Conservation (phyloP, 2,113 vertebrate species). For the Eulacestoma nigropectus region DNA sequence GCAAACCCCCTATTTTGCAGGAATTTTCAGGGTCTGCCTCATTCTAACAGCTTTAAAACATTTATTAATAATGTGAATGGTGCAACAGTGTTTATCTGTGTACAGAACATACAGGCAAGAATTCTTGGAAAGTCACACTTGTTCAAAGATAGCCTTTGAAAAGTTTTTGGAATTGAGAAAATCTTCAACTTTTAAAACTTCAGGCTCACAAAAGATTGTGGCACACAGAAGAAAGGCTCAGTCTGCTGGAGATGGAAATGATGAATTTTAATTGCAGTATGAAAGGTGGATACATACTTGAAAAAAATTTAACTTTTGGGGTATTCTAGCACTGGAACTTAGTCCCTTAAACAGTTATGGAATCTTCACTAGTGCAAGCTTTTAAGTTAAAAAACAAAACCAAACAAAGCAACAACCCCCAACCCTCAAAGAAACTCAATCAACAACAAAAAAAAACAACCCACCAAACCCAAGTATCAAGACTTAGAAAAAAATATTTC, state of each 20-base stretch:
- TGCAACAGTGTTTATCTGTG: background rate
- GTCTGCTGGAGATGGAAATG: background rate
- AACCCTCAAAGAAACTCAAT: background rate
- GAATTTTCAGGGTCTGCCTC: background rate
- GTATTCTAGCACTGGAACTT: background rate
- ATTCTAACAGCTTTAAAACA: background rate
- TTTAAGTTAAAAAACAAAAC: background rate
- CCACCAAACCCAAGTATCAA: background rate
- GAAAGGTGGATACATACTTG: background rate
- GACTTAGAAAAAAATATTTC: background rate
- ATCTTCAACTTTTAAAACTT: background rate
- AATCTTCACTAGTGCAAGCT: background rate
- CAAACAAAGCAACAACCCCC: background rate
- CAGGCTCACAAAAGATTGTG: fast-evolving
- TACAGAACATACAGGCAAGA: background rate
- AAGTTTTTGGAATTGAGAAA: background rate
- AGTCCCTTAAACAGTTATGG: background rate
- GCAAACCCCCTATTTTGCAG: background rate
- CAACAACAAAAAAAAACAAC: fast-evolving
- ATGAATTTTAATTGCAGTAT: background rate
- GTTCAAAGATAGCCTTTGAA: background rate
- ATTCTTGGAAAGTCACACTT: background rate
- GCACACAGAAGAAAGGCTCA: background rate
- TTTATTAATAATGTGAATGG: background rate
- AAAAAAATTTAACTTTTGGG: background rate